Evolutionary conservation across 2,113 vertebrate species (phyloP), one percentile per base, ranked within the genome.

Genomic region (Albula goreensis): DNA sequence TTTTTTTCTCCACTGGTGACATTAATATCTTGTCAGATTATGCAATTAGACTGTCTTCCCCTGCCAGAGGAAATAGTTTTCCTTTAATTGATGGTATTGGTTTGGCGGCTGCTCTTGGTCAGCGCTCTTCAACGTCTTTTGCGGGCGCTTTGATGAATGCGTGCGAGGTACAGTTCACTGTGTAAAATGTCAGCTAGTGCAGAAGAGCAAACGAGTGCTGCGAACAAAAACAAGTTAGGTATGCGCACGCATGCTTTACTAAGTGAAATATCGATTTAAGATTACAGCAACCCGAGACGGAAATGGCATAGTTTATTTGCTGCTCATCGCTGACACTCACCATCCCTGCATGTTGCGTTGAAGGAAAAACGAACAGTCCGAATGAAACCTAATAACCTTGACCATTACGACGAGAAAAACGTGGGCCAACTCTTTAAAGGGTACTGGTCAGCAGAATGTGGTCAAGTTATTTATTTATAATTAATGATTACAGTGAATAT

Each of bases 1-100:
- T 41, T 41, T 94, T 94, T 92, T 92, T 91, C 90, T 93, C 93
- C 92, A 94, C 89, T 94, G 15, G 89, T 90, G 56, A 89, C 90
- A 92, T 95, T 94, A 95, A 93, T 95, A 96, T 93, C 79, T 89
- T 95, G 95, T 94, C 94, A 96, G 89, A 93, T 96, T 94, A 94
- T 92, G 94, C 93, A 96, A 95, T 96, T 95, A 95, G 91, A 90
- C 91, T 91, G 92, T 94, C 93, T 94, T 90, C 85, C 90, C 91
- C 94, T 94, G 91, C 90, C 90, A 91, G 86, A 88, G 91, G 92
- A 94, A 96, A 94, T 94, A 90, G 91, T 93, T 94, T 94, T 93
- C 86, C 85, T 89, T 85, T 94, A 95, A 95, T 89, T 93, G 92
- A 95, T 94, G 91, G 92, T 91, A 94, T 91, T 93, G 92, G 91